Evolutionary conservation across 1,140 invertebrate genomes (phyloP), one percentile per base, ranked within the genome.

Genomic region (Diachasma alloeum): DNA sequence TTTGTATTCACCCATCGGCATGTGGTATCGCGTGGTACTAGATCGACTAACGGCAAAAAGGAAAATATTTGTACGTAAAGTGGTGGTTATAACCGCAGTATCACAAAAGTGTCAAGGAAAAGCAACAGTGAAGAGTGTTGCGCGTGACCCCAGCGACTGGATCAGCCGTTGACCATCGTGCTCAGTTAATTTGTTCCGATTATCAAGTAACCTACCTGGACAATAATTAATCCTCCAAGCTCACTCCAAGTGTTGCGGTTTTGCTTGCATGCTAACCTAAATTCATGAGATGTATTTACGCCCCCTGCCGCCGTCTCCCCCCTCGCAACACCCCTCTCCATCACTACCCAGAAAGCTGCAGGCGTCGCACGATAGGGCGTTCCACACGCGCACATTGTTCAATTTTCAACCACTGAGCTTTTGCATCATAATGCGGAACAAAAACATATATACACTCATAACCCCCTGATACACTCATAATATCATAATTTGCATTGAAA

Each of bases 261-360:
- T 86, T 82, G 82, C 82, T 85, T 81, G 81, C 85, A 86, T 87
- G 84, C 85, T 85, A 86, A 87, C 84, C 84, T 83, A 84, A 86
- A 87, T 87, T 86, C 85, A 83, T 83, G 85, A 80, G 81, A 85
- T 85, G 83, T 83, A 86, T 86, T 87, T 87, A 86, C 83, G 81
- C 80, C 78, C 81, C 80, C 78, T 44, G 31, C 42, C 46, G 13
- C 59, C 42, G 75, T 69, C 46, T 37, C 72, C 26, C n/a, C 24
- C 39, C 31, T 6, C 31, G 2, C 31, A 6, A 31, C 31, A 2
- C 2, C 19, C 31, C 0, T 15, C 42, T 22, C n/a, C 39, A 9
- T 11, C 53, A 44, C 69, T 26, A 22, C 70, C 53, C 24, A 37
- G 15, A 63, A 37, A 39, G 24, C 63, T 26, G 37, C 59, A 59